These are phyloP conservation scores for Dryobates pubescens DNA, from an alignment of 2,797 vertebrate genomes.

Conservation along the genomic window DNA sequence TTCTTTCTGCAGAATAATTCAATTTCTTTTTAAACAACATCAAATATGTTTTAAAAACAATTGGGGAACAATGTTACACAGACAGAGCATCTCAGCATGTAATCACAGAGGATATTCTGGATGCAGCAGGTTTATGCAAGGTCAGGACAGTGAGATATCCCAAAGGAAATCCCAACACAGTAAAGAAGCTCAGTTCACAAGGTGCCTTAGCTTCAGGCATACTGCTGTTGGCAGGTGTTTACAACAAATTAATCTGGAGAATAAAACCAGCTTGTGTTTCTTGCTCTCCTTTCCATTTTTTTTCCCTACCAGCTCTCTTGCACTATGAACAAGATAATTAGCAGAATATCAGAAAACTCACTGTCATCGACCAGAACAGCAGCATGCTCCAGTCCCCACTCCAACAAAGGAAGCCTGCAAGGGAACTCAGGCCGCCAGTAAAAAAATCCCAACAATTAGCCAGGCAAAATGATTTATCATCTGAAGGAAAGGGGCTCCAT, in stretches of 20 bases:
- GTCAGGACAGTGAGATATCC: not conserved
- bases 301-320: not conserved
- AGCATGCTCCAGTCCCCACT: rapidly evolving
- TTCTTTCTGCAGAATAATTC: not conserved
- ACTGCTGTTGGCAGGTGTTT: not conserved
- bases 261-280: not conserved
- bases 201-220: not conserved
- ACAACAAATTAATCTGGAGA: not conserved
- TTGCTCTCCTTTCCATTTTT: not conserved
- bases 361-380: not conserved
- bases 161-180: not conserved
- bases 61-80: not conserved
- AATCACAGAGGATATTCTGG: not conserved
- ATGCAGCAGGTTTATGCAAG: not conserved
- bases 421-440: not conserved
- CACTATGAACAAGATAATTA: rapidly evolving
- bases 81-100: not conserved
- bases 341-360: not conserved
- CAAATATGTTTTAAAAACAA: not conserved
- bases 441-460: not conserved
- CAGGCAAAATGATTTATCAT: not conserved
- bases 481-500: not conserved
- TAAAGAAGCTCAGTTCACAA: not conserved
- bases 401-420: not conserved
- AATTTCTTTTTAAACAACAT: not conserved